Conservation (phyloP, 2,113 vertebrate species). For the Gymnobelideus leadbeateri region DNA sequence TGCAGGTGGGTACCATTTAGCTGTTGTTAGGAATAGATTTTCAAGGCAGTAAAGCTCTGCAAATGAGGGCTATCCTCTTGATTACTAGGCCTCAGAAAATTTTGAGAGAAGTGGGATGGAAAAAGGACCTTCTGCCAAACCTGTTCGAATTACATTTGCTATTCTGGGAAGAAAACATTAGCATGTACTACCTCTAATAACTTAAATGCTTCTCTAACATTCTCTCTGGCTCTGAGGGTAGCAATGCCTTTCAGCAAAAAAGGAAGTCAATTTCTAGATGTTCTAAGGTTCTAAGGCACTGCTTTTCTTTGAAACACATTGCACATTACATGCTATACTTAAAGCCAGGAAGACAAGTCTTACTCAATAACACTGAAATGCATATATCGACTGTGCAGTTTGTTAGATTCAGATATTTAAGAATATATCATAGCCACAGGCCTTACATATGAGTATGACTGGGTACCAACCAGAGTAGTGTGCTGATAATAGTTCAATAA, state of each 20-base stretch:
- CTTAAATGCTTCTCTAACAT: background rate
- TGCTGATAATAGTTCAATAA: background rate
- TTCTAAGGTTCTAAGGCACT: background rate
- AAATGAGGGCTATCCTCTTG: background rate
- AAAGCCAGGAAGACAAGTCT: background rate
- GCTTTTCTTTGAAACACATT: conserved; percentile 11
- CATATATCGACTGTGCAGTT: background rate
- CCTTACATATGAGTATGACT: background rate
- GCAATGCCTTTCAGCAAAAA: background rate
- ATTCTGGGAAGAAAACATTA: conserved; percentile 16
- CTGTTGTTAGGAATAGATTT: background rate
- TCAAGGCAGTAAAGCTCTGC: background rate
- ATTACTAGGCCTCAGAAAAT: background rate
- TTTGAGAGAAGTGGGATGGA: background rate
- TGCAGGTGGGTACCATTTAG: background rate
- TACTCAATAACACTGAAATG: background rate
- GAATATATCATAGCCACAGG: background rate
- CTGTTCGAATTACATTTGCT: background rate
- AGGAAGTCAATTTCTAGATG: background rate
- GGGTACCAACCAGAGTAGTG: background rate
- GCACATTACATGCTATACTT: background rate
- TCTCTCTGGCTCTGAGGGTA: background rate
- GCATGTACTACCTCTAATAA: background rate
- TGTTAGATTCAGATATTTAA: background rate
- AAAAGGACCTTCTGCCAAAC: background rate